Evolutionary conservation across 1,140 invertebrate genomes (phyloP), one percentile per base, ranked within the genome.

Genomic region (Drosophila biarmipes): DNA sequence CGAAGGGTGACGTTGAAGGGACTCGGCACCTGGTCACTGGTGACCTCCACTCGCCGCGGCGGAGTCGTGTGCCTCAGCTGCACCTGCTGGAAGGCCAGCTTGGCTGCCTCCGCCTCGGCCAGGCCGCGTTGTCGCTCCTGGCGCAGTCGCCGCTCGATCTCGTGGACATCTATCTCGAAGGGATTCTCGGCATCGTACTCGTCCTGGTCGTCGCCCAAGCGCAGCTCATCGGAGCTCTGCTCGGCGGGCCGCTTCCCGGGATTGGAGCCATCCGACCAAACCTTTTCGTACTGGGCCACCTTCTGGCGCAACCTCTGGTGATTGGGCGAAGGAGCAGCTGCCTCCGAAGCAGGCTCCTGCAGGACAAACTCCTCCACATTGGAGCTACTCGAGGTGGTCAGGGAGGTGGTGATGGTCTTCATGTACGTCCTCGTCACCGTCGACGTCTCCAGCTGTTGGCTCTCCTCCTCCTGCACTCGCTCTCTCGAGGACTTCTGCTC

Each of bases 251-350:
- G 64, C 46, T 90, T 90, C 19, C 53, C 45, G 6, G 62, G 46
- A 35, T 46, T 53, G 1, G 59, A 64, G 24, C 62, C 64, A 4
- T 94, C 94, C 21, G 94, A 93, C 95, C 95, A 96, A 19, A 96
- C 93, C 91, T 95, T 95, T 78, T 97, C 96, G 91, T 95, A 96
- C 90, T 96, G 96, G 53, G 93, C 95, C 57, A 97, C 96, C 79
- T 95, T 94, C 73, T 96, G 95, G 42, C 94, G 93, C 12, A 96
- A 93, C 42, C 94, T 89, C 91, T 92, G 92, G 92, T 93, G 93
- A 24, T 69, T 69, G 92, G 92, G 93, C 92, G 91, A 92, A 61
- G 92, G 92, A 80, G 61, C 66, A 55, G 42, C 21, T 27, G 17
- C 24, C 24, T 24, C 24, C 24, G 5, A 15, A 1, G 5, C 8